Percentiles rank a stretch among this genome's conserved stretches.
These are phyloP conservation scores for Chromis chromis DNA, from an alignment of 2,797 vertebrate species.

Conservation along the genomic window DNA sequence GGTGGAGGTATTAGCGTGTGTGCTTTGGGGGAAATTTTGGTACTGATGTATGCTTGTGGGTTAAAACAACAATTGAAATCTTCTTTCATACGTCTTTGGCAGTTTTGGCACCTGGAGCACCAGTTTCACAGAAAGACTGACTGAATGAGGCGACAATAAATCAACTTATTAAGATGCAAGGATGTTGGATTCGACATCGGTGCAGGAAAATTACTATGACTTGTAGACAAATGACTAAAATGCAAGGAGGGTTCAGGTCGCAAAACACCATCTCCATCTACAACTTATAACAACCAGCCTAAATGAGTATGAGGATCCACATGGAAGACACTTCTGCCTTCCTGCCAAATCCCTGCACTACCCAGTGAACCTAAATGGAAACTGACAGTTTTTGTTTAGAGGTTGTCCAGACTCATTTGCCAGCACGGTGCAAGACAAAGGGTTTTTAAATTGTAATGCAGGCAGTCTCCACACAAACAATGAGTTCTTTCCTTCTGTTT, in stretches of 20 bases:
- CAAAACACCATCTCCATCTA: constrained; percentile 67
- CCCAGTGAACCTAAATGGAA: constrained; percentile 80
- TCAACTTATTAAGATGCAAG: constrained; percentile 40
- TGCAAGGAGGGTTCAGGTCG: constrained; percentile 48
- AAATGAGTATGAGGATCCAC: constrained; percentile 75
- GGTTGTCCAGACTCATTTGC: constrained; percentile 85
- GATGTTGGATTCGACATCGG: constrained; percentile 35
- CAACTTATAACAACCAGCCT: constrained; percentile 66
- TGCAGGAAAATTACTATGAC: constrained; percentile 56
- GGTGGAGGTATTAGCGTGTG: constrained; percentile 17
- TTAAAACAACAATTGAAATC: constrained; percentile 17
- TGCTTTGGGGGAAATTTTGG: background rate
- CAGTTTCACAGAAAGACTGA: constrained; percentile 14
- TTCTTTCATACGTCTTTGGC: background rate
- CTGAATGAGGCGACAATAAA: constrained; percentile 31
- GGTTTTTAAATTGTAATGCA: constrained; percentile 83
- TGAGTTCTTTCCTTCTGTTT: constrained; percentile 79
- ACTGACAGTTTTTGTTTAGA: constrained; percentile 87
- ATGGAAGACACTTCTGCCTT: constrained; percentile 74
- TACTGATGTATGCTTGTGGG: background rate
- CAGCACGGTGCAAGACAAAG: constrained; percentile 77
- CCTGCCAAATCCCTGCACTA: constrained; percentile 79
- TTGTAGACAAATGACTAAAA: constrained; percentile 69
- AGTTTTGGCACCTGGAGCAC: constrained; percentile 26
- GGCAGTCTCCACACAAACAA: constrained; percentile 74